A percentile compares a stretch with the other conserved stretches of the same genome.
These are phyloP conservation scores for Cuniculus paca DNA, from an alignment of 2,797 vertebrate genomes.

Conservation along the genomic window DNA sequence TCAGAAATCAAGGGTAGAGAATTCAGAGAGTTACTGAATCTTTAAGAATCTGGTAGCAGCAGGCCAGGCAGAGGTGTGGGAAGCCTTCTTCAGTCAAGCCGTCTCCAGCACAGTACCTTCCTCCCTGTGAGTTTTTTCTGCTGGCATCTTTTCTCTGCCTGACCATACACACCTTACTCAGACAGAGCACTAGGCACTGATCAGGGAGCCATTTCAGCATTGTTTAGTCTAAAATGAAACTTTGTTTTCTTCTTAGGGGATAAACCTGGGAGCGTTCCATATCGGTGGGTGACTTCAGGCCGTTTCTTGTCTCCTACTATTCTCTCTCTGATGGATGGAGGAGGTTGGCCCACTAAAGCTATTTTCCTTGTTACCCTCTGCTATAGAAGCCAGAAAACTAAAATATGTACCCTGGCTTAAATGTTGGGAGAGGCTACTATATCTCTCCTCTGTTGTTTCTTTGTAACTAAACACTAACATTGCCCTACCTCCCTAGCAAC, in stretches of 20 bases:
- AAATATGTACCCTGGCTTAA: background rate
- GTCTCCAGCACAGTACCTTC: background rate
- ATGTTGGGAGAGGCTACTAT: background rate
- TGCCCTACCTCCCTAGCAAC: background rate
- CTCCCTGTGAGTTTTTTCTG: background rate
- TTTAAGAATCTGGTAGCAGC: background rate
- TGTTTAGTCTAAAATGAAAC: background rate
- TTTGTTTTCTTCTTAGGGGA: background rate
- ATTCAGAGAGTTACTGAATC: background rate
- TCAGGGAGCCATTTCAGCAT: background rate
- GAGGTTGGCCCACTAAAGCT: background rate
- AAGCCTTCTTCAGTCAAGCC: background rate
- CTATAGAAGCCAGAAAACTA: background rate
- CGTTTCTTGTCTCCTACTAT: background rate
- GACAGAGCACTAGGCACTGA: background rate
- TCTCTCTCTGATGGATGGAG: background rate
- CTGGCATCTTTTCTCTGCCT: background rate
- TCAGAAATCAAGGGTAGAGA: background rate
- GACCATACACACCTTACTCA: background rate
- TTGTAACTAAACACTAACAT: conserved; percentile 2
- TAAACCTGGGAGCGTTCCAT: background rate
- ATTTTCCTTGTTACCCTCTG: background rate
- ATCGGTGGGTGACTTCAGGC: background rate
- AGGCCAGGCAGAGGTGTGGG: background rate
- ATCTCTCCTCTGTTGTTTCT: background rate